Percentiles rank a stretch among this genome's conserved stretches.
Conservation (phyloP, 2,888 invertebrate species). For the Globia sparganii region DNA sequence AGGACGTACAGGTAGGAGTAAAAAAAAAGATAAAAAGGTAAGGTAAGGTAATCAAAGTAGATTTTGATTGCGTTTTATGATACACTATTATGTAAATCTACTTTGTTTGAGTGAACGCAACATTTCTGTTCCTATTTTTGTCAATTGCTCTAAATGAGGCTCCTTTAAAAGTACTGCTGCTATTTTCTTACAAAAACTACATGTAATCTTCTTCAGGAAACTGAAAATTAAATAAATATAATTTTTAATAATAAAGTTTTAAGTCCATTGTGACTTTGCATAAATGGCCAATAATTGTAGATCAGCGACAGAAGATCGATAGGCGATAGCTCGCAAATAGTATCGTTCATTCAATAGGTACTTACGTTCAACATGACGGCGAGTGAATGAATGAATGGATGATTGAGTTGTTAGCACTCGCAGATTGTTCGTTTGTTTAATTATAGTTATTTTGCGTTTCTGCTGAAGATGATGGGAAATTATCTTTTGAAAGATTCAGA, state of each 20-base stretch:
- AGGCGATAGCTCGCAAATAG: conserved; percentile 55
- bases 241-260: not conserved
- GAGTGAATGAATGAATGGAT: conserved; percentile 76
- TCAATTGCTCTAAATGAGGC: not conserved
- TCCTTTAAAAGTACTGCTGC: not conserved
- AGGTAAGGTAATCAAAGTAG: too few relatives aligned
- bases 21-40: too few relatives aligned
- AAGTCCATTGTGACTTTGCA: conserved; percentile 46
- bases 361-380: conserved; percentile 63
- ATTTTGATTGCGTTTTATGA: too few relatives aligned
- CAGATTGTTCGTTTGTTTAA: conserved; percentile 37
- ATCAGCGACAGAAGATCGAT: conserved; percentile 69
- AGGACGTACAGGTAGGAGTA: too few relatives aligned
- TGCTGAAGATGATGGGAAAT: conserved; percentile 12
- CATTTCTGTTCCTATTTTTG: too few relatives aligned
- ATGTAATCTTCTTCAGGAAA: not conserved
- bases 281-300: conserved; percentile 63
- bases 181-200: not conserved
- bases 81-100: too few relatives aligned
- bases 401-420: conserved; percentile 83
- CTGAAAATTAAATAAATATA: not conserved
- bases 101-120: too few relatives aligned
- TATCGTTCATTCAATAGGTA: conserved; percentile 72
- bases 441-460: conserved; percentile 26
- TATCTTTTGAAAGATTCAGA: conserved; percentile 1